Conservation (phyloP, 2,888 invertebrate species). For the Drosophila lutescens region DNA sequence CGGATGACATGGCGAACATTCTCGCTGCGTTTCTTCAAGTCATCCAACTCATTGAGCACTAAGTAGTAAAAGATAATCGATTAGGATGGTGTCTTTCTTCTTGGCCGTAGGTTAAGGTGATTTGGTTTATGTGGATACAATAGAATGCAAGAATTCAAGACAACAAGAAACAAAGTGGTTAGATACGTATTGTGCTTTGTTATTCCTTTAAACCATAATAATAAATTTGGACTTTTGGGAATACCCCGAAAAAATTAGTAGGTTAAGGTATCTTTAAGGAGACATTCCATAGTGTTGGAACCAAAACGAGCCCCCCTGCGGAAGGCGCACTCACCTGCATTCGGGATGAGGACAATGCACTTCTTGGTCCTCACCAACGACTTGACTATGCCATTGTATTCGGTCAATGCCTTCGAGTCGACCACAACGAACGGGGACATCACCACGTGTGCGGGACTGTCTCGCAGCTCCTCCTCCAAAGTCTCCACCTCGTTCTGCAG, state of each 20-base stretch:
- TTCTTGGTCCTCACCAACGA: slow-evolving; percentile 92
- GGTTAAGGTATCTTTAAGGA: too few species aligned
- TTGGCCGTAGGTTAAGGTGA: not conserved
- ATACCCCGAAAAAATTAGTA: not conserved
- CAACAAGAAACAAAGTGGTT: too few species aligned
- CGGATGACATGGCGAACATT: slow-evolving; percentile 96
- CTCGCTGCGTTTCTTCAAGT: slow-evolving; percentile 92
- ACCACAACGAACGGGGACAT: slow-evolving; percentile 95
- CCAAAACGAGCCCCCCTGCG: not conserved
- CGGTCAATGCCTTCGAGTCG: slow-evolving; percentile 92
- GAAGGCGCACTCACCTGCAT: slow-evolving; percentile 88
- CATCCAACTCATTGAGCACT: slow-evolving; percentile 95
- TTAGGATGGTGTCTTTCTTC: not conserved
- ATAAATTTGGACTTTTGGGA: not conserved
- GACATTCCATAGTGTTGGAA: too few species aligned
- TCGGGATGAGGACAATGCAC: slow-evolving; percentile 94
- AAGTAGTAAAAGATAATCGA: slow-evolving; percentile 65
- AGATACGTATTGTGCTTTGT: too few species aligned
- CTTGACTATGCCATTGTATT: slow-evolving; percentile 91
- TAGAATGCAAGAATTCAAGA: too few species aligned
- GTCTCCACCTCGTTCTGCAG: slow-evolving; percentile 94
- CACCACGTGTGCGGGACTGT: slow-evolving; percentile 83
- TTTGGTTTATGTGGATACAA: not conserved
- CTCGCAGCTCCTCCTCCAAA: slow-evolving; percentile 88
- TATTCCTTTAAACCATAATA: not conserved